A percentile compares a stretch with the other conserved stretches of the same genome.
These are phyloP conservation scores for Chymomyza costata DNA, from an alignment of 1,140 invertebrate species.

Conservation along the genomic window DNA sequence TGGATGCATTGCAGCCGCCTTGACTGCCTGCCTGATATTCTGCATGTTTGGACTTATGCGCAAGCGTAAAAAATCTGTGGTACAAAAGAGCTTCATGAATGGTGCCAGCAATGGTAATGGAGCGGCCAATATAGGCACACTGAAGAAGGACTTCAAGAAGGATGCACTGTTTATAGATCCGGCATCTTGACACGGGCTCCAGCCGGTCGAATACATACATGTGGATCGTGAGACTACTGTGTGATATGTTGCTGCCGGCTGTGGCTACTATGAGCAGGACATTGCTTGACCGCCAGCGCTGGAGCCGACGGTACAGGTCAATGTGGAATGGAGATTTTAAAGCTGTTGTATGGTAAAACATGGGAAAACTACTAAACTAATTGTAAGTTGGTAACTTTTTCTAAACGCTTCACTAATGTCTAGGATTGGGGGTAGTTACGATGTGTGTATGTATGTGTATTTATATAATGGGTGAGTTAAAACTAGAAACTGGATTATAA, in stretches of 20 bases:
- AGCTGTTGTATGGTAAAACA: constrained; percentile 28
- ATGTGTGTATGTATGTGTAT: no score
- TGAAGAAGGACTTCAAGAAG: constrained; percentile 75
- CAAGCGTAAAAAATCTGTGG: constrained; percentile 78
- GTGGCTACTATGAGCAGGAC: constrained; percentile 50
- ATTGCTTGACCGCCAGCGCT: constrained; percentile 42
- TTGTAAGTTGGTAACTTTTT: constrained; percentile 55
- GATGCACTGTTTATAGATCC: constrained; percentile 80
- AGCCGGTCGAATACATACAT: constrained; percentile 92
- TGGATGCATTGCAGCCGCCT: constrained; percentile 77
- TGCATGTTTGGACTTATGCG: constrained; percentile 76
- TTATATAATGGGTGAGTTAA: no score
- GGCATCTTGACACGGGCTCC: constrained; percentile 87
- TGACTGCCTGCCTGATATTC: constrained; percentile 78
- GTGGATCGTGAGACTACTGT: constrained; percentile 92
- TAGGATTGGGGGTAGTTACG: no score
- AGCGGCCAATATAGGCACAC: constrained; percentile 61
- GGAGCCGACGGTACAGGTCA: constrained; percentile 2
- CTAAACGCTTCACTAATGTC: constrained; percentile 56
- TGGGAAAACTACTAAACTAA: constrained; percentile 37
- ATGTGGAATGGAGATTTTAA: constrained; percentile 62
- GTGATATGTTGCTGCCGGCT: constrained; percentile 77
- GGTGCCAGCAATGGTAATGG: constrained; percentile 59
- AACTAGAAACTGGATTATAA: no score
- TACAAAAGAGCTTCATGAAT: constrained; percentile 76